Evolutionary conservation across 2,888 invertebrate species (phyloP).

Genomic region (Operophtera brumata): DNA sequence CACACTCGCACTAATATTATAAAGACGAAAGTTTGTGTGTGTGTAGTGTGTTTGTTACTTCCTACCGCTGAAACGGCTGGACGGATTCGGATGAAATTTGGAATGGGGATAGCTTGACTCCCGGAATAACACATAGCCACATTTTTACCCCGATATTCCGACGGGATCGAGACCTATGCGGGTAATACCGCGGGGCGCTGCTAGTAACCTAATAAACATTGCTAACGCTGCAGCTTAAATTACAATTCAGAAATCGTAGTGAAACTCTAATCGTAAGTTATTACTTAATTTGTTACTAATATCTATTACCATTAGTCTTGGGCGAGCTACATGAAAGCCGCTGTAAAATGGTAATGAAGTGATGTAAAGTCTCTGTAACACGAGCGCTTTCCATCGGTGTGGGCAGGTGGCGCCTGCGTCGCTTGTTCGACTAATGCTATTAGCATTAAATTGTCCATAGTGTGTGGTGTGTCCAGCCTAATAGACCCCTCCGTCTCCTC

Average conservation of each 20-base stretch:
- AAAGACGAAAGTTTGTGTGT: too few species aligned
- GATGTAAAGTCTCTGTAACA: constrained; percentile 46
- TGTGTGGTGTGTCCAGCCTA: too few species aligned
- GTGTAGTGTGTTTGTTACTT: too few species aligned
- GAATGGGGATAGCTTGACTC: too few species aligned
- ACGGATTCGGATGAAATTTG: too few species aligned
- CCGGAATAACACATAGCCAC: too few species aligned
- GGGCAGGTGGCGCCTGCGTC: constrained; percentile 59
- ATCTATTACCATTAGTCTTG: constrained; percentile 40
- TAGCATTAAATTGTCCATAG: constrained; percentile 24
- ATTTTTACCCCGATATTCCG: too few species aligned
- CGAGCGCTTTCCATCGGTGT: constrained; percentile 44
- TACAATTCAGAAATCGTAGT: constrained; percentile 17
- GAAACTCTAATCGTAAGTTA: constrained; percentile 28
- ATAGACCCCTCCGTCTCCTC: too few species aligned
- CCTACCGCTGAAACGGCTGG: too few species aligned
- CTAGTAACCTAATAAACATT: constrained; percentile 11
- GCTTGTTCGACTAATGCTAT: constrained; percentile 29
- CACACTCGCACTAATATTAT: too few species aligned
- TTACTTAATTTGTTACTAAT: constrained; percentile 34
- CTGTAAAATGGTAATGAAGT: constrained; percentile 54
- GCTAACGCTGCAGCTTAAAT: constrained; percentile 2
- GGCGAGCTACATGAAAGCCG: constrained; percentile 44
- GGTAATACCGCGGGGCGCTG: too few species aligned
- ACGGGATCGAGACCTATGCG: too few species aligned